Evolutionary conservation across 2,888 invertebrate species (phyloP), one percentile per base, ranked within the genome.

Genomic region (Colostygia pectinataria): DNA sequence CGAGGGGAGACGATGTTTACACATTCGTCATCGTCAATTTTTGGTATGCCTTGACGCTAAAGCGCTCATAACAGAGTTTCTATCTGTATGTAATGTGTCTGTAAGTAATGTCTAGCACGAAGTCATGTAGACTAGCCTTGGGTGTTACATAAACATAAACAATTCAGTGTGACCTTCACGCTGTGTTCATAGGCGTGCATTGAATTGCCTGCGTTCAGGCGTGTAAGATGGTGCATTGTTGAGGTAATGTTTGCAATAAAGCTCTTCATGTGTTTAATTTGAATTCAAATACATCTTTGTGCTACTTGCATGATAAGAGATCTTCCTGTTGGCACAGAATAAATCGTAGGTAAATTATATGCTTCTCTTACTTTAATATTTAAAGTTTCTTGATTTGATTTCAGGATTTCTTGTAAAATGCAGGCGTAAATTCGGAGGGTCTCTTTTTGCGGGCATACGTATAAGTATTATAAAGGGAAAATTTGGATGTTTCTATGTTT

Each of bases 101-200:
- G n/a, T n/a, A n/a, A n/a, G n/a, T n/a, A n/a, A n/a, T n/a, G n/a
- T n/a, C n/a, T n/a, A n/a, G n/a, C n/a, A n/a, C n/a, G n/a, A n/a
- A n/a, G n/a, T n/a, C n/a, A 6, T 6, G 15, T 6, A 20, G 5
- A 20, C 20, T 20, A 20, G 32, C 10, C 8, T 42, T 25, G 13
- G 24, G 29, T 34, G 12, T 27, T 42, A 14, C 27, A 27, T 29
- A 49, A 50, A 14, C 27, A 27, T 29, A 49, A 50, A 44, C 43
- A 50, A 32, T 25, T 36, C 44, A 13, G 32, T 7, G 20, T 9
- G 40, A 44, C 50, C 50, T 51, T 51, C 45, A 41, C 45, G 27
- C 18, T 39, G 38, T 33, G 29, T 27, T 36, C 31, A 18, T 25
- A 40, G 13, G 29, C 39, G 23, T 31, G 33, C 39, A 44, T 34